phyloP scores from a whole-genome alignment of 2,113 vertebrate genomes.

The Arizona elegans region DNA sequence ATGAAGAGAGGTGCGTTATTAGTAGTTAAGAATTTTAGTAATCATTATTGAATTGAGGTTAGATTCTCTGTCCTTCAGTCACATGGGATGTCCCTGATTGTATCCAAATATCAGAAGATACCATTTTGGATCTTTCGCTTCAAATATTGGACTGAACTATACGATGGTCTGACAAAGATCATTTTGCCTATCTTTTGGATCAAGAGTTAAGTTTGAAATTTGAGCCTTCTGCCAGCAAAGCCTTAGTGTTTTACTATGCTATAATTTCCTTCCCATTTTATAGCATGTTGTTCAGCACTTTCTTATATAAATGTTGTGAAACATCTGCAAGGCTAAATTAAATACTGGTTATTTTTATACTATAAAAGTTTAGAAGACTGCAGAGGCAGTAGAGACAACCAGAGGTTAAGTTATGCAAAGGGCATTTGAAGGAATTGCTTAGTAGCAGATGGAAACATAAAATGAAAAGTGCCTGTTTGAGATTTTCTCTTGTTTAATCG shows the following conservation, averaged over 20 bases:
- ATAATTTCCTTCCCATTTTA: neutral
- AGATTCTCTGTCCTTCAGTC: neutral
- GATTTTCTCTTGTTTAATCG: constrained; percentile 52
- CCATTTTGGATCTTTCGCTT: neutral
- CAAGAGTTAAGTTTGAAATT: neutral
- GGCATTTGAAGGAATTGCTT: constrained; percentile 48
- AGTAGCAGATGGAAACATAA: constrained; percentile 56
- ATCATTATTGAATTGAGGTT: neutral
- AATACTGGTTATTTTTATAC: constrained; percentile 40
- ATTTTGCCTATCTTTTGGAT: neutral
- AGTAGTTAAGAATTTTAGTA: neutral
- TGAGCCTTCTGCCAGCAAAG: neutral
- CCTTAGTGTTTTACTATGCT: neutral
- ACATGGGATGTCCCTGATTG: neutral
- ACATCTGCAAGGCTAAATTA: constrained; percentile 32
- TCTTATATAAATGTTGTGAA: neutral
- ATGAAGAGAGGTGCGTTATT: neutral
- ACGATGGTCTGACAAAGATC: neutral
- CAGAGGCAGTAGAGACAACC: constrained; percentile 43
- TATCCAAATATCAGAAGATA: neutral
- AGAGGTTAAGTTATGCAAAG: constrained; percentile 41
- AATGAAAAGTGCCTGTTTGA: constrained; percentile 27
- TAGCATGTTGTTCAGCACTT: neutral
- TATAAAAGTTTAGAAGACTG: constrained; percentile 45
- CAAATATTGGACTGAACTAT: neutral